Percentiles rank a stretch among this genome's conserved stretches.
phyloP scores from a whole-genome alignment of 2,888 invertebrate genomes.

The Mesorhabditis spiculigera region DNA sequence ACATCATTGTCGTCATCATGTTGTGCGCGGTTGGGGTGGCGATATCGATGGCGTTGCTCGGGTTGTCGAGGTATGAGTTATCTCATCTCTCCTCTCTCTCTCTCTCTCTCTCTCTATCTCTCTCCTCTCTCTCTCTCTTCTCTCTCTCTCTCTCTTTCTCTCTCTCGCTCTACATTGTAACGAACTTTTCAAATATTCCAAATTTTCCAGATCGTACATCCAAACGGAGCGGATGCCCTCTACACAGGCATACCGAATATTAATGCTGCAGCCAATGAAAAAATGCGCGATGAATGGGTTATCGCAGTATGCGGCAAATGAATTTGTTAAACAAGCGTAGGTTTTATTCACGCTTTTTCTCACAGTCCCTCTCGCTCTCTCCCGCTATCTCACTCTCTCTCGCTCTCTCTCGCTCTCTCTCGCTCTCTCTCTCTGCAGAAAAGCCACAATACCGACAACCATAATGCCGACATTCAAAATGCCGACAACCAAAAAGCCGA shows the following conservation, averaged over 20 bases:
- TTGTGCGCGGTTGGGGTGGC: constrained; percentile 55
- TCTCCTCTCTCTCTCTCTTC: too few species aligned
- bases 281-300: background rate
- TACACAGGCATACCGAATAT: constrained; percentile 20
- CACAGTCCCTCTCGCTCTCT: background rate
- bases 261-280: constrained; percentile 17
- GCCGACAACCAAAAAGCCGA: too few species aligned
- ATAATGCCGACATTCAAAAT: too few species aligned
- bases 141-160: too few species aligned
- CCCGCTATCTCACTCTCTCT: too few species aligned
- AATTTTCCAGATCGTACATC: constrained; percentile 22
- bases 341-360: background rate
- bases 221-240: constrained; percentile 32
- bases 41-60: constrained; percentile 50
- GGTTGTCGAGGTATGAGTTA: constrained; percentile 21
- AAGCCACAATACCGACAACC: too few species aligned
- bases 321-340: background rate
- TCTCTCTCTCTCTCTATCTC: too few species aligned
- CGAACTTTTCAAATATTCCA: too few species aligned
- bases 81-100: too few species aligned
- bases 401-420: too few species aligned
- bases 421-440: too few species aligned
- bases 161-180: background rate
- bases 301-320: background rate
- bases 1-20: constrained; percentile 53